Evolutionary conservation across 2,888 invertebrate genomes (phyloP), one percentile per base, ranked within the genome.

Genomic region (Cephus pulcher): DNA sequence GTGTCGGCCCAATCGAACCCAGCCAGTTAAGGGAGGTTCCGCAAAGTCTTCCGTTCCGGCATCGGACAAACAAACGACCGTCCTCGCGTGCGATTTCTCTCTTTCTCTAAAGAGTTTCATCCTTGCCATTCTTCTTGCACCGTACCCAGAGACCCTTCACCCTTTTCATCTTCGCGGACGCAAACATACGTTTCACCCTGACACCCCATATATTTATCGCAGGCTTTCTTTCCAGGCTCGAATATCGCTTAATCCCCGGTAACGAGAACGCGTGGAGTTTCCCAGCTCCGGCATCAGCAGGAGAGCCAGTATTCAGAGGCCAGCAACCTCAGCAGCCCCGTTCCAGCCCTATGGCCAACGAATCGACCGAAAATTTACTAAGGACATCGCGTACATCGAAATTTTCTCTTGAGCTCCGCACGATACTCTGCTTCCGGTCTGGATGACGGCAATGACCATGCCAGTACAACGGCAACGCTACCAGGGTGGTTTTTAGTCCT

Each of bases 181-280:
- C 56, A 9, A 56, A 9, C 56, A 23, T 56, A 56, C 56, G 23
- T 56, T 56, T 56, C 23, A 15, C 23, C 56, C 23, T 23, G 56
- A 9, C 56, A 56, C 56, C 40, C 56, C 56, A 23, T 23, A 56
- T 56, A 56, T 56, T 56, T 9, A 56, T 56, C 56, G 56, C 56
- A 9, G 23, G 56, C 56, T 56, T 23, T 56, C 56, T 9, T 56
- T 9, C 23, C 23, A 23, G 23, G 9, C 56, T 2, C 1, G 23
- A 56, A 56, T 56, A 9, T 23, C 56, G 23, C 56, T 56, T 56
- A 23, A 75, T 74, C 84, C 85, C 73, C 79, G 32, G 79, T 82
- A 84, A 85, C 85, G 79, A 84, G 83, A 82, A 81, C 75, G 82
- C 82, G 81, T 30, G 84, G 85, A 85, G 85, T 85, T 85, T 85